A percentile compares a stretch with the other conserved stretches of the same genome.
Evolutionary conservation across 53 echinoderm and acorn worm genomes (phyloP).

Genomic region (Temnopleurus reevesii): DNA sequence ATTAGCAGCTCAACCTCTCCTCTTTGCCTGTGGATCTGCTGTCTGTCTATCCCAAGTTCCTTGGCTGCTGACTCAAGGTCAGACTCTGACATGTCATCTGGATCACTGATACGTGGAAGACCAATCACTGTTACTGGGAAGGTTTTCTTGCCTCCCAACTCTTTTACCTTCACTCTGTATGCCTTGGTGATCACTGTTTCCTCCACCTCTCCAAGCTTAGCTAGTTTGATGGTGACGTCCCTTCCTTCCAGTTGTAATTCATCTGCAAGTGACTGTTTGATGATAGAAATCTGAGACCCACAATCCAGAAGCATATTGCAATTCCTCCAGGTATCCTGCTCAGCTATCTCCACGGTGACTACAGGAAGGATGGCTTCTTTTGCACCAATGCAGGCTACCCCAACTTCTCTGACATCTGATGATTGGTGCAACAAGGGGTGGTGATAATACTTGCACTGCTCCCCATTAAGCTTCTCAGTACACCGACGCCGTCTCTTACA

Average conservation of each 20-base stretch:
- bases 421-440: conserved; percentile 53
- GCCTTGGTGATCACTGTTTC: too few relatives aligned
- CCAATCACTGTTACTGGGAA: background rate
- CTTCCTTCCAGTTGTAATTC: conserved; percentile 53
- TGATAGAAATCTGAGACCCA: conserved; percentile 60
- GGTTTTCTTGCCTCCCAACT: background rate
- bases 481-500: conserved; percentile 66
- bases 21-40: background rate
- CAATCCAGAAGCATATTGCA: conserved; percentile 62
- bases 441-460: conserved; percentile 55
- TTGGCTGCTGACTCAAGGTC: background rate
- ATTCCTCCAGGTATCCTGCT: conserved; percentile 15
- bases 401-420: background rate
- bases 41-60: background rate
- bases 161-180: conserved; percentile 42
- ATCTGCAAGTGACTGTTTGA: conserved; percentile 58
- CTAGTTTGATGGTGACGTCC: conserved; percentile 23
- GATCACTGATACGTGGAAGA: conserved; percentile 50
- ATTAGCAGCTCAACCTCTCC: conserved; percentile 48
- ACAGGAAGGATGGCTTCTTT: conserved; percentile 65
- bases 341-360: conserved; percentile 28
- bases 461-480: conserved; percentile 48
- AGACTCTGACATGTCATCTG: background rate
- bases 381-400: conserved; percentile 1
- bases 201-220: conserved; percentile 56